These are phyloP conservation scores for Chloroclystis v-ata DNA, from an alignment of 2,888 invertebrate species.

Conservation along the genomic window DNA sequence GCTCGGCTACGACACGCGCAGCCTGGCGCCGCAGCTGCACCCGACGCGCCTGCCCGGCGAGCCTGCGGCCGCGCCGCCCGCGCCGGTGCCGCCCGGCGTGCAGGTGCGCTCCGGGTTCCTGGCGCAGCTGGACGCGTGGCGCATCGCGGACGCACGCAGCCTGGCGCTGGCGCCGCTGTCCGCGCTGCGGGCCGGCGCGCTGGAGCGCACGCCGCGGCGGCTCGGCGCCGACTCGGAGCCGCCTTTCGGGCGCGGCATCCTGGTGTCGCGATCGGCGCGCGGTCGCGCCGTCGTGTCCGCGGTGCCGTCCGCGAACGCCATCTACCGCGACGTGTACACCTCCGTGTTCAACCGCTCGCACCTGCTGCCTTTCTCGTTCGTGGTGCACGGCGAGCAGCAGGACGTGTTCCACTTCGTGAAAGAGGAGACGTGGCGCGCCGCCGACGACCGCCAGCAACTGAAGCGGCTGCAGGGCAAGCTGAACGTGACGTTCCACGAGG, in stretches of 20 bases:
- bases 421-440: conserved; percentile 92
- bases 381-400: conserved; percentile 92
- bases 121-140: conserved; percentile 86
- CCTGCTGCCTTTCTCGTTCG: conserved; percentile 90
- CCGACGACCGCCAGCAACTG: conserved; percentile 91
- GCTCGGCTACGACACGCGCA: conserved; percentile 90
- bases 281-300: conserved; percentile 90
- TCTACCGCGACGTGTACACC: conserved; percentile 94
- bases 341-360: conserved; percentile 94
- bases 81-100: conserved; percentile 59
- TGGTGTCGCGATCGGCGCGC: conserved; percentile 87
- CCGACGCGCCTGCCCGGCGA: conserved; percentile 83
- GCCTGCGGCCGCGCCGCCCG: conserved; percentile 81
- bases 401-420: conserved; percentile 96
- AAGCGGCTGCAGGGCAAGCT: conserved; percentile 93
- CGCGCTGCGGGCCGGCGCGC: conserved; percentile 87
- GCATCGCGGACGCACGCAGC: conserved; percentile 86
- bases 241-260: conserved; percentile 91
- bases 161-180: conserved; percentile 88
- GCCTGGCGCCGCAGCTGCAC: conserved; percentile 91
- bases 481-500: conserved; percentile 94
- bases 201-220: conserved; percentile 84
- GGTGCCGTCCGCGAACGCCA: conserved; percentile 92
- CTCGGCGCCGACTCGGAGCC: conserved; percentile 92
- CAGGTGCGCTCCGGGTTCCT: conserved; percentile 87